Base-by-base conservation (phyloP, 2,797 vertebrate species). In the Galagoides demidoff region DNA sequence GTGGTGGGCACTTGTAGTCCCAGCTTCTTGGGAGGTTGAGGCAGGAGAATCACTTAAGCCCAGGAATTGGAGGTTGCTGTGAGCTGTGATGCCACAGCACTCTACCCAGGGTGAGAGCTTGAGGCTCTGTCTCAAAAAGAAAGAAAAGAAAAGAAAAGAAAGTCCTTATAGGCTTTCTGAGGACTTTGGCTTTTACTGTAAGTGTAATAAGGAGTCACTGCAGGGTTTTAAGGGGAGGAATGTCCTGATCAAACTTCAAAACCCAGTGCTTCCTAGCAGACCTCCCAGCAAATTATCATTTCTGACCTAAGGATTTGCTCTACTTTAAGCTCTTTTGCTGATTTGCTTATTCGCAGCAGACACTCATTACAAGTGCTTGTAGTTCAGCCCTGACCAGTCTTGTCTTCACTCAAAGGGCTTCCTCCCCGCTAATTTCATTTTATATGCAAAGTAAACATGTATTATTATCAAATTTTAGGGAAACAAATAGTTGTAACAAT, bases 261-360 rank as follows among this genome's bases (percentile, higher is more conserved):
- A 49, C 11, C 83, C n/a, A 57, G 70, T 39, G 39, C 84, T 94
- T 90, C 43, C 85, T 78, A 68, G 74, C 23, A 90, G 82, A 87
- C 90, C n/a, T 77, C 74, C 59, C 57, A 85, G 85, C 9, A 55
- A 52, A 64, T 87, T 82, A 88, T 94, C 89, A n/a, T 88, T 93
- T 92, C 92, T 95, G 90, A 74, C 82, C 31, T 37, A 52, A 78
- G 77, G 85, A 78, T 43, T 85, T 22, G 4, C 68, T 86, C 74
- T 77, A 14, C 61, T 85, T 84, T 77, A 82, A 77, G 45, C 39
- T 34, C 78, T 37, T 76, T 76, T 55, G 31, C 85, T 96, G 78
- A 85, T 92, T 92, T 95, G 82, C 85, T 94, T 89, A 89, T 96
- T 87, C 96, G 61, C 74, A 85, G 57, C 78, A 82, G 93, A 94